Conservation (phyloP, 2,888 invertebrate species). For the Phragmatobia fuliginosa region DNA sequence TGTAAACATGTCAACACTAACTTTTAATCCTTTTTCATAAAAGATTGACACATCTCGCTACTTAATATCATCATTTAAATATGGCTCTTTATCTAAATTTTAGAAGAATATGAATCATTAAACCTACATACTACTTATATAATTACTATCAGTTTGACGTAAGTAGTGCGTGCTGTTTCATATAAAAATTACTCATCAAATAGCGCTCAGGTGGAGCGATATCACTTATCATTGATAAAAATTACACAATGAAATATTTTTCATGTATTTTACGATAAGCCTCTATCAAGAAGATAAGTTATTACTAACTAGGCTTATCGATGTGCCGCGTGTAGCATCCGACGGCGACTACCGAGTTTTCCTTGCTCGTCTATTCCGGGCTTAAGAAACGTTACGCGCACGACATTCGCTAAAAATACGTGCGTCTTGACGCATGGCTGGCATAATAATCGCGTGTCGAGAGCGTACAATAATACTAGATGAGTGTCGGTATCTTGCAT, state of each 20-base stretch:
- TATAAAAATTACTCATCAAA: conserved; percentile 17
- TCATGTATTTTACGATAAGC: conserved; percentile 19
- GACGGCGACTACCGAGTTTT: conserved; percentile 25
- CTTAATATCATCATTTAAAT: not conserved
- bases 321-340: conserved; percentile 31
- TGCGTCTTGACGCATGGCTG: conserved; percentile 40
- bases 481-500: conserved; percentile 32
- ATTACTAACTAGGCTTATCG: conserved; percentile 18
- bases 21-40: not conserved
- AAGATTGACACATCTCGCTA: not conserved
- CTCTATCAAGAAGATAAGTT: conserved; percentile 17
- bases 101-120: not conserved
- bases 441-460: conserved; percentile 50
- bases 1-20: not conserved
- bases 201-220: conserved; percentile 14
- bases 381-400: conserved; percentile 40
- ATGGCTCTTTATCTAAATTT: not conserved
- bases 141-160: conserved; percentile 13
- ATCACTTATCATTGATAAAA: conserved; percentile 28
- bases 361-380: conserved; percentile 38
- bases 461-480: conserved; percentile 38
- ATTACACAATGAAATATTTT: conserved; percentile 23
- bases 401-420: conserved; percentile 56
- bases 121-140: conserved; percentile 2
- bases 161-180: conserved; percentile 13